Evolutionary conservation across 2,113 vertebrate genomes (phyloP), one percentile per base, ranked within the genome.

Genomic region (Acrocephalus kingi): DNA sequence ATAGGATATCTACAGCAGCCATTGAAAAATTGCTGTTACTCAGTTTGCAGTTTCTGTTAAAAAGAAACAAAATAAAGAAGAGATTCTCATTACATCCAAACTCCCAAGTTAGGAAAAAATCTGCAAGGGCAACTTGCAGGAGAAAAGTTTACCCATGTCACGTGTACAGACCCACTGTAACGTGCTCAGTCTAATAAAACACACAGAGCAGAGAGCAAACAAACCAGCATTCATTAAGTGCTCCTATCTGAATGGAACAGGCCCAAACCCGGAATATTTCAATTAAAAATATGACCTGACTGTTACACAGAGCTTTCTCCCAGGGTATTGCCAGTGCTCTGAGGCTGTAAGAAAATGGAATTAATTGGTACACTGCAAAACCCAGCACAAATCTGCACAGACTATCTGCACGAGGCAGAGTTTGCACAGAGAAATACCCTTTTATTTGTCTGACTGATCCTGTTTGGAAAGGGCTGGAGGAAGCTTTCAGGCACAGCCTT

Each of bases 1-100:
- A 99, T 3, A 99, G 98, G 94, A 99, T 99, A 95, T 99, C 99
- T 48, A 98, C 99, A 2, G 99, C 98, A 1, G 99, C 99, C 99
- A 99, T 99, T 66, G 98, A 98, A 90, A 99, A 98, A 90, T 92
- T 99, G 96, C 98, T 98, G 98, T 97, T 98, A 93, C 99, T 99
- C 78, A 99, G 97, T 91, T 98, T 99, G 90, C 99, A 99, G 95
- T 98, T 99, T 96, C 99, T 99, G 93, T 84, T 58, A 93, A 96
- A 79, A 91, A 52, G 0, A 49, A 52, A 92, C 6, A 91, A 75
- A 75, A 90, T 25, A 88, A 66, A 87, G 2, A 48, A 41, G 54
- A 91, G 39, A 63, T 39, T 85, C 24, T 31, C 21, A 15, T 90
- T 71, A 61, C 5, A 5, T n/a, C 37, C 37, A n/a, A 39, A 89